Evolutionary conservation across 2,888 invertebrate genomes (phyloP).

Genomic region (Zeuzera pyrina): DNA sequence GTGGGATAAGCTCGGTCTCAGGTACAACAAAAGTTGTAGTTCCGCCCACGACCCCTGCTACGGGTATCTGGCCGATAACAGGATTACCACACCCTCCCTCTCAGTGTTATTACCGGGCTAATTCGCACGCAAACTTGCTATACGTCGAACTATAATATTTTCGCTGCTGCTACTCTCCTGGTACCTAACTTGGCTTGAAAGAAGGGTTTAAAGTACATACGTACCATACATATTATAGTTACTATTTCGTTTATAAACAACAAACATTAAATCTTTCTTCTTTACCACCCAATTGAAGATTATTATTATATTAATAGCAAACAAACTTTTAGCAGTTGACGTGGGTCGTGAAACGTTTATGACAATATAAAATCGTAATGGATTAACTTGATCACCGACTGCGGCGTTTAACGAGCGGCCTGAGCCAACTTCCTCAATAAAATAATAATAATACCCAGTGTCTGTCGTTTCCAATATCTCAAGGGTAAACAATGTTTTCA

Average conservation of each 20-base stretch:
- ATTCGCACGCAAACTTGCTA: slow-evolving; percentile 58
- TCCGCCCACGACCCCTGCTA: slow-evolving; percentile 29
- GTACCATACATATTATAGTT: not conserved
- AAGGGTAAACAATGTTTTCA: too few species aligned
- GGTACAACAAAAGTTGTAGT: slow-evolving; percentile 34
- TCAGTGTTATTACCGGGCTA: slow-evolving; percentile 47
- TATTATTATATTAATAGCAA: slow-evolving; percentile 30
- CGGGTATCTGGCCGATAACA: slow-evolving; percentile 56
- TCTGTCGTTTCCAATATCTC: slow-evolving; percentile 1
- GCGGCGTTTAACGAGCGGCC: slow-evolving; percentile 54
- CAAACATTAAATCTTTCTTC: not conserved
- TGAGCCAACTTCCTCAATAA: slow-evolving; percentile 66
- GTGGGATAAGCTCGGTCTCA: slow-evolving; percentile 32
- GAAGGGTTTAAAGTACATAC: too few species aligned
- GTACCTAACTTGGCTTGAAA: slow-evolving; percentile 6
- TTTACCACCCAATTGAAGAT: slow-evolving; percentile 1
- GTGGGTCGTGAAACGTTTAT: slow-evolving; percentile 63
- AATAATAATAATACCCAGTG: slow-evolving; percentile 32
- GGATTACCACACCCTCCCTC: slow-evolving; percentile 55
- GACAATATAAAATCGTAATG: slow-evolving; percentile 66
- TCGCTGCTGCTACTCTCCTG: slow-evolving; percentile 34
- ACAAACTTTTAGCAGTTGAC: slow-evolving; percentile 48
- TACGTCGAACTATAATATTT: slow-evolving; percentile 39
- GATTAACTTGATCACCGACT: slow-evolving; percentile 59
- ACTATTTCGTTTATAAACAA: not conserved